Evolutionary conservation across 2,113 vertebrate species (phyloP), one percentile per base, ranked within the genome.

Genomic region (Paralichthys olivaceus): DNA sequence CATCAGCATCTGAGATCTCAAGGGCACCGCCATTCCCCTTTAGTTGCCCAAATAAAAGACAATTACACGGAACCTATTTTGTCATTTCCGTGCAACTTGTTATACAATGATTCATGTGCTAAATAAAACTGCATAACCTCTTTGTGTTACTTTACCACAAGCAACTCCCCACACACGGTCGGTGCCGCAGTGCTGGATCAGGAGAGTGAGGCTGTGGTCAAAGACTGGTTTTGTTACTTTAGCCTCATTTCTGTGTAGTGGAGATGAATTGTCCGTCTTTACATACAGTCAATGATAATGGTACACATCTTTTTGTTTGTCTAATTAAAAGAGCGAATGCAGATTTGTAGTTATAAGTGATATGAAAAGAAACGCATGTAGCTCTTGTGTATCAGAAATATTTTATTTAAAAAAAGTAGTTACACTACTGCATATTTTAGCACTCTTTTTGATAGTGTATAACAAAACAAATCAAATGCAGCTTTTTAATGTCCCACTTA

Each of bases 401-500:
- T 47, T 47, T 47, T 5, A 47, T 19, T 4, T 17, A 6, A 47
- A 47, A 40, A 17, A 40, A 40, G 12, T 40, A 11, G 12, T 47
- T 19, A 47, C 4, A 19, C 43, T 47, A 17, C 43, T 17, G 40
- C 11, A 17, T 47, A 47, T 40, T 40, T 40, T 40, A 13, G 37
- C 37, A 40, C 12, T 40, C 1, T 34, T 8, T 34, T 8, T 34
- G 8, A 34, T 34, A 34, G 32, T 34, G 32, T 34, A 34, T 34
- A 20, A 49, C 17, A 49, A 19, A 49, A 49, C 5, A 4, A 49
- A 49, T 49, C 1, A 22, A 7, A 19, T 47, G 43, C 13, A 47
- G 43, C 17, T 47, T 53, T n/a, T 9, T 53, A 74, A 69, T 56
- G 45, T 43, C 26, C 69, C 26, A 49, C 37, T 61, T 7, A 20